These are phyloP conservation scores for Napeogenes sylphis DNA, from an alignment of 2,888 invertebrate species.

Conservation along the genomic window DNA sequence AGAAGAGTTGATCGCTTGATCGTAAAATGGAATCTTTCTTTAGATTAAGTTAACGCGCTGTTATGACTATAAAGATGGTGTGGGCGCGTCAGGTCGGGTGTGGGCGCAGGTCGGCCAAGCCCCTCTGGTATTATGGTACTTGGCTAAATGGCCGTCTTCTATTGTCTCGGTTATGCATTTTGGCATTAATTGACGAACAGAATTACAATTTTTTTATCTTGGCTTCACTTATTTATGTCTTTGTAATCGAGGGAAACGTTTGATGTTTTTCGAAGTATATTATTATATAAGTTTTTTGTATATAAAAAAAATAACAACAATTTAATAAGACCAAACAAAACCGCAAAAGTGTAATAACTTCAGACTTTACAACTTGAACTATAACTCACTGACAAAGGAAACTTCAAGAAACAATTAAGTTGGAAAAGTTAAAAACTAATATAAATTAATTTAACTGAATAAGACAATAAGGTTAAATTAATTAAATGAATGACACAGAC, in stretches of 20 bases:
- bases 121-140: conserved; percentile 12
- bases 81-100: conserved; percentile 47
- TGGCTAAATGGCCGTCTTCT: neutral
- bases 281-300: no score
- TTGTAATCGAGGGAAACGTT: no score
- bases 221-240: no score
- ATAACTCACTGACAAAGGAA: no score
- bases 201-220: neutral
- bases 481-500: neutral
- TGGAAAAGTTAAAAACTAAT: no score
- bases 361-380: no score
- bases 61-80: conserved; percentile 53
- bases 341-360: no score
- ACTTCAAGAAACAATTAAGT: no score
- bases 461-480: conserved; percentile 1
- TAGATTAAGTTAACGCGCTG: conserved; percentile 53
- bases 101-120: conserved; percentile 42
- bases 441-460: neutral
- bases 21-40: conserved; percentile 57
- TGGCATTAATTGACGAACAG: neutral
- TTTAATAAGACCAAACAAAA: no score
- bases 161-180: conserved; percentile 2
- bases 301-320: no score
- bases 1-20: conserved; percentile 39
- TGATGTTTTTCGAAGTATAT: no score